Evolutionary conservation across 92 coral and sea anemone genomes (phyloP).

Genomic region (Blastomussa wellsi): DNA sequence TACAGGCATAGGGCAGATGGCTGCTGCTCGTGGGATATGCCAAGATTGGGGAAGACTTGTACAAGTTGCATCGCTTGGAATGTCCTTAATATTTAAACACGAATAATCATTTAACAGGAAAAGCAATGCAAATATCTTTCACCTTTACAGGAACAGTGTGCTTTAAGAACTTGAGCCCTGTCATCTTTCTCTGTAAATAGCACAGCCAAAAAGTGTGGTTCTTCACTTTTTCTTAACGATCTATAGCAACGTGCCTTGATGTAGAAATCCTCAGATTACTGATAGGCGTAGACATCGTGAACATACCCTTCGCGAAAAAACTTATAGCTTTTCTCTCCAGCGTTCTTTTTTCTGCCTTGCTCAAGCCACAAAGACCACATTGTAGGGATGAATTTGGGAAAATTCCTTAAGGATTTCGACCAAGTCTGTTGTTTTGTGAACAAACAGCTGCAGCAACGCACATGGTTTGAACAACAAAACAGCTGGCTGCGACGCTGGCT

Average conservation of each 20-base stretch:
- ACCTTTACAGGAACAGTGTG: slow-evolving; percentile 48
- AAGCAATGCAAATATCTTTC: slow-evolving; percentile 53
- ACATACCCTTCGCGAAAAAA: slow-evolving; percentile 39
- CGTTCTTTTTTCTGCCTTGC: not conserved
- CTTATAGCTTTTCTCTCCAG: not conserved
- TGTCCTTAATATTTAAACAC: no score
- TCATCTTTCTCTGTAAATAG: slow-evolving; percentile 10
- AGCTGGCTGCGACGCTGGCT: not conserved
- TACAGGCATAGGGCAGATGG: no score
- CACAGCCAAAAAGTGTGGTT: slow-evolving; percentile 42
- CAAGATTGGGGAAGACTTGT: no score
- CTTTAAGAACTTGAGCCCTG: slow-evolving; percentile 8
- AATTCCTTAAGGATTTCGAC: not conserved
- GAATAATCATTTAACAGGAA: slow-evolving; percentile 58
- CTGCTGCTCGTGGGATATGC: no score
- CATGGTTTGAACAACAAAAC: not conserved
- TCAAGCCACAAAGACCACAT: no score
- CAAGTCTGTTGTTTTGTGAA: not conserved
- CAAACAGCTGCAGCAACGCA: not conserved
- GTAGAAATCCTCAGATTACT: not conserved
- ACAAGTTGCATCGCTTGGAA: no score
- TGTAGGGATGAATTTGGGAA: not conserved
- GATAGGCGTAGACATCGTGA: slow-evolving; percentile 37
- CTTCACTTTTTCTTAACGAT: slow-evolving; percentile 51
- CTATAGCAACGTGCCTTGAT: slow-evolving; percentile 47